Conservation (phyloP, 2,113 vertebrate genomes). For the Dasyurus viverrinus region DNA sequence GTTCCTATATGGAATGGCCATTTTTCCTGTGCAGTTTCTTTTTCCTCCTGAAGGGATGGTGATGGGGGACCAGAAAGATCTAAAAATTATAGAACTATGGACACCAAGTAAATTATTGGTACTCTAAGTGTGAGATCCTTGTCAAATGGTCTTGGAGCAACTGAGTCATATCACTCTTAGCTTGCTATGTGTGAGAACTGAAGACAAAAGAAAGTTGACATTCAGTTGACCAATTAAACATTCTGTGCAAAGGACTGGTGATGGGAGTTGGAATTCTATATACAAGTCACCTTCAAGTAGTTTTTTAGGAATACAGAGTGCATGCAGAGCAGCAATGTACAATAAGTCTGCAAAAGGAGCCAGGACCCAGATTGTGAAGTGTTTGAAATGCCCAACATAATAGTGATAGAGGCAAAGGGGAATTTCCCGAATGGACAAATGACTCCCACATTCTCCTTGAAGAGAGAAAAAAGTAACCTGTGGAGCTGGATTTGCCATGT, state of each 20-base stretch:
- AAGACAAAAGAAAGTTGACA: no score
- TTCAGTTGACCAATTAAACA: no score
- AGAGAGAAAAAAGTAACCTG: neutral
- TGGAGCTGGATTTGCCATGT: neutral
- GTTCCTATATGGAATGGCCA: no score
- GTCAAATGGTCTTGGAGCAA: no score
- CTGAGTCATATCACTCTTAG: no score
- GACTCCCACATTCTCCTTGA: neutral
- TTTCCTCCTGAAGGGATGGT: no score
- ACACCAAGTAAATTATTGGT: no score
- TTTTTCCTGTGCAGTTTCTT: no score
- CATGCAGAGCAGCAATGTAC: neutral
- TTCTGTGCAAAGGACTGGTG: neutral
- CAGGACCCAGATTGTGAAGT: neutral
- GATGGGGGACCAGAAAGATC: no score
- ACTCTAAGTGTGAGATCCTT: no score
- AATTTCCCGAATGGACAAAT: neutral
- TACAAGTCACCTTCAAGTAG: neutral
- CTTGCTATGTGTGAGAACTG: no score
- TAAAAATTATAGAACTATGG: no score
- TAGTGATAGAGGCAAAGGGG: neutral
- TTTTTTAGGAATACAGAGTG: neutral
- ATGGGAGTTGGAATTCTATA: neutral
- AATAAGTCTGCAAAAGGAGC: neutral
- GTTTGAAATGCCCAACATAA: neutral